These are phyloP conservation scores for Halictus ligatus DNA, from an alignment of 2,888 invertebrate genomes.

Conservation along the genomic window DNA sequence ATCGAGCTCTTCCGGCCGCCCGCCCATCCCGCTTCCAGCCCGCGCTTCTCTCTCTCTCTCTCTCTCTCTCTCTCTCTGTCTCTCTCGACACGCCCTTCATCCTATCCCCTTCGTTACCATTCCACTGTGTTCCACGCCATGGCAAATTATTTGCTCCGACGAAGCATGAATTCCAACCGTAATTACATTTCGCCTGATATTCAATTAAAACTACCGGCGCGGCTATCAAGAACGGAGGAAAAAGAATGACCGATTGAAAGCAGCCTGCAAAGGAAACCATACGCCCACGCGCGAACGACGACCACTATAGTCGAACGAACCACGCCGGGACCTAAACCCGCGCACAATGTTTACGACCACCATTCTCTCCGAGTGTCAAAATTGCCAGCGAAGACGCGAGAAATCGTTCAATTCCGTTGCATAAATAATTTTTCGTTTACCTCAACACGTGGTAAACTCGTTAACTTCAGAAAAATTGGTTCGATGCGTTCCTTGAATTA, in stretches of 20 bases:
- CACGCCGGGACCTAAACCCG: not conserved
- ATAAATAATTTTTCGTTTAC: too few species aligned
- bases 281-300: conserved; percentile 13
- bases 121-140: conserved; percentile 75
- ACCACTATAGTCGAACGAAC: not conserved
- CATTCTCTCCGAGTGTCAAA: too few species aligned
- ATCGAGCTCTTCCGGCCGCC: conserved; percentile 71
- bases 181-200: conserved; percentile 84
- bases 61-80: not conserved
- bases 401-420: too few species aligned
- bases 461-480: too few species aligned
- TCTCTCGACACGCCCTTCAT: conserved; percentile 64
- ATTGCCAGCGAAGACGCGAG: too few species aligned
- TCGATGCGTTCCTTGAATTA: too few species aligned
- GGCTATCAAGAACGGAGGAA: conserved; percentile 67
- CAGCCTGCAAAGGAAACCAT: conserved; percentile 51
- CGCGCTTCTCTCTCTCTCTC: conserved; percentile 28
- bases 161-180: conserved; percentile 84
- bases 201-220: conserved; percentile 83
- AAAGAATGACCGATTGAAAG: conserved; percentile 67
- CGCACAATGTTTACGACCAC: not conserved
- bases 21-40: conserved; percentile 39
- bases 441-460: too few species aligned
- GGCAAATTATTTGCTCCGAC: conserved; percentile 84
- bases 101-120: conserved; percentile 68